phyloP scores from a whole-genome alignment of 2,888 invertebrate genomes.

The Apamea sordens region DNA sequence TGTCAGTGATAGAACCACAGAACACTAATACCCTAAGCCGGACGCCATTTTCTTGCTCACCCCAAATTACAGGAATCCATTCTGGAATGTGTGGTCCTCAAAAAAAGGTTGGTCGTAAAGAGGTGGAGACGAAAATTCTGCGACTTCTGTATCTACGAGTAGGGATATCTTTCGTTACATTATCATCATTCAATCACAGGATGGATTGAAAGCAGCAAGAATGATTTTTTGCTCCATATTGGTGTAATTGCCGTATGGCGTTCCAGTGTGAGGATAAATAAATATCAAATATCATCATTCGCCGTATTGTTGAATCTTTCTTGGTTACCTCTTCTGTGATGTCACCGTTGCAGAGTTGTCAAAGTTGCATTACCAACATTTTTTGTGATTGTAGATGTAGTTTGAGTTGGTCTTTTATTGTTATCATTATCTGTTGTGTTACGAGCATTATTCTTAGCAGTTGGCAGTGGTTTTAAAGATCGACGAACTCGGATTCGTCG shows the following conservation, averaged over 20 bases:
- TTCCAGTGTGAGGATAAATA: too few relatives aligned
- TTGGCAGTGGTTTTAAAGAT: too few relatives aligned
- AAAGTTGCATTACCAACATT: not conserved
- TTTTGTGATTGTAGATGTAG: not conserved
- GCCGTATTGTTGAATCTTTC: too few relatives aligned
- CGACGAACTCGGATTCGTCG: too few relatives aligned
- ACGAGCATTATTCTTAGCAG: too few relatives aligned
- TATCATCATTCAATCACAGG: not conserved
- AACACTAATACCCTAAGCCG: too few relatives aligned
- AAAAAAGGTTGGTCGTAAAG: not conserved
- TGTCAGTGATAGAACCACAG: not conserved
- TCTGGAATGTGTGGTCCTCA: not conserved
- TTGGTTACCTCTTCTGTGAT: not conserved
- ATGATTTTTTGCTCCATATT: too few relatives aligned
- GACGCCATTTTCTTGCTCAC: not conserved
- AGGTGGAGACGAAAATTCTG: not conserved
- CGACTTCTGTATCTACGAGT: not conserved
- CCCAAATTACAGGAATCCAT: not conserved
- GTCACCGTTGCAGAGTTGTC: not conserved
- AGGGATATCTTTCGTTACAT: not conserved
- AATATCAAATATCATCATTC: not conserved
- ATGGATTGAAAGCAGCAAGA: too few relatives aligned
- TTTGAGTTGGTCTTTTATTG: not conserved
- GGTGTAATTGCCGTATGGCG: too few relatives aligned
- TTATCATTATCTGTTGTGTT: too few relatives aligned